These are phyloP conservation scores for Chaenocephalus aceratus DNA, from an alignment of 2,113 vertebrate genomes.

Conservation along the genomic window DNA sequence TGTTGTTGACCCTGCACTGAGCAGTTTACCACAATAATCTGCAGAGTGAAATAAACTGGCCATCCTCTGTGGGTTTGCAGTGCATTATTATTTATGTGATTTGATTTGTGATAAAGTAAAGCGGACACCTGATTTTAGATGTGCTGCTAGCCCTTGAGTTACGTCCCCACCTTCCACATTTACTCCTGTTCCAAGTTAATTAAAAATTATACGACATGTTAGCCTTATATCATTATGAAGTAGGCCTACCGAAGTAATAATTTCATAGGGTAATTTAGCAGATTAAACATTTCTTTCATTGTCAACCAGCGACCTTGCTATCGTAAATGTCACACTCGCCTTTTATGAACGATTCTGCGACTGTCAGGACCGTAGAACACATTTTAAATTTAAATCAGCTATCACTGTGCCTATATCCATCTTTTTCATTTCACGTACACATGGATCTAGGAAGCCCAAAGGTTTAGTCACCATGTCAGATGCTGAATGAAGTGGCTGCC, in stretches of 20 bases:
- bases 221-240: constrained; percentile 78
- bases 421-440: constrained; percentile 51
- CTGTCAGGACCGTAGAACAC: constrained; percentile 45
- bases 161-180: constrained; percentile 32
- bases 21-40: constrained; percentile 27
- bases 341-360: constrained; percentile 61
- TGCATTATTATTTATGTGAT: constrained; percentile 33
- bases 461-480: constrained; percentile 51
- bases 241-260: constrained; percentile 67
- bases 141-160: constrained; percentile 67
- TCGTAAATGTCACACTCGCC: constrained; percentile 67
- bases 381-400: constrained; percentile 58
- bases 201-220: constrained; percentile 80
- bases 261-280: constrained; percentile 71
- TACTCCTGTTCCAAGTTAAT: constrained; percentile 76
- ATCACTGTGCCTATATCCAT: constrained; percentile 26
- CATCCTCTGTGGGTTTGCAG: not conserved
- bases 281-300: constrained; percentile 80
- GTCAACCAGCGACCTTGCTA: constrained; percentile 74
- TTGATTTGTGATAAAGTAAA: constrained; percentile 38
- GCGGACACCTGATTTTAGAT: constrained; percentile 50
- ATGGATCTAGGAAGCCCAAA: constrained; percentile 40
- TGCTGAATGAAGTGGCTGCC: constrained; percentile 40
- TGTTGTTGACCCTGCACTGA: constrained; percentile 18
- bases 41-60: not conserved